Conservation (phyloP, 2,113 vertebrate species). For the Gorsachius goisagi region DNA sequence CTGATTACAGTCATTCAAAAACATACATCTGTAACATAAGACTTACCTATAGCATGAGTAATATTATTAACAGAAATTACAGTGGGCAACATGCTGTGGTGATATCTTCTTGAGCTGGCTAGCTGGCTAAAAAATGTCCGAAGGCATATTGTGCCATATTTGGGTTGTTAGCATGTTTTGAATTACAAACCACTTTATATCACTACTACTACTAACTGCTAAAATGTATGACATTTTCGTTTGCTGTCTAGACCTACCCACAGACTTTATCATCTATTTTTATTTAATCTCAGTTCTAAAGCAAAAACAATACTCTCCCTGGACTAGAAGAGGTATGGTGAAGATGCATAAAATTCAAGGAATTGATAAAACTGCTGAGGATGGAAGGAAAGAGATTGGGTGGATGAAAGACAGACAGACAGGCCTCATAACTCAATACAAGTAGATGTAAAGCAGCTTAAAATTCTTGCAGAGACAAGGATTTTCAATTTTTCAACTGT, state of each 20-base stretch:
- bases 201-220: not conserved
- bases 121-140: not conserved
- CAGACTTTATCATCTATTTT: not conserved
- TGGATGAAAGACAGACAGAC: not conserved
- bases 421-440: not conserved
- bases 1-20: not conserved
- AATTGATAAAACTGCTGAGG: not conserved
- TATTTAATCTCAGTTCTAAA: not conserved
- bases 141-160: not conserved
- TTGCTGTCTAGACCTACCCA: not conserved
- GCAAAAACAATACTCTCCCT: not conserved
- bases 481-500: not conserved
- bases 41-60: not conserved
- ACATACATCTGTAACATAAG: not conserved
- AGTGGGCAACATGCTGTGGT: not conserved
- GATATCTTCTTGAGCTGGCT: not conserved
- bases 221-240: not conserved
- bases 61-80: not conserved
- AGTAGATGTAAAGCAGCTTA: not conserved
- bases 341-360: not conserved
- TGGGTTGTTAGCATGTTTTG: not conserved
- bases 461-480: not conserved
- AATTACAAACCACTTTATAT: not conserved
- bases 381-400: not conserved
- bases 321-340: not conserved